Evolutionary conservation across 2,797 vertebrate species (phyloP), one percentile per base, ranked within the genome.

Genomic region (Glyptemys insculpta): DNA sequence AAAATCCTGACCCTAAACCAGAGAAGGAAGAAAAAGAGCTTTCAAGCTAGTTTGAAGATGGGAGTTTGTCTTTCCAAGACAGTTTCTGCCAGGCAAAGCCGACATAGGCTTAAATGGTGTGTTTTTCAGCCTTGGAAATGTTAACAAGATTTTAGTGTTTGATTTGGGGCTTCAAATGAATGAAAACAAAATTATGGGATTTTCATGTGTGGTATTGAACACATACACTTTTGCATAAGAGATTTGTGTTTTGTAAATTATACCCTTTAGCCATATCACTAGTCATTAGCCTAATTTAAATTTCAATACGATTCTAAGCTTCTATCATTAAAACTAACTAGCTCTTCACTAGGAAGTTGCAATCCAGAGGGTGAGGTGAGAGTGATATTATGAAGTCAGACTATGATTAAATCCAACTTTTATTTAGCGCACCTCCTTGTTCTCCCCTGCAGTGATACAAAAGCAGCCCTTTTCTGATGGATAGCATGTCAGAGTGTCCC

Each of bases 331-430:
- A 95, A 95, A 92, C 94, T 87, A 88, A 96, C 95, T 85, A 95
- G 93, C 93, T 95, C 89, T 92, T 81, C 31, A 18, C 93, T 95
- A 81, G 0, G 56, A 50, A 96, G 92, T 93, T 85, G 87, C 54
- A 81, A 87, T 68, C 95, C 44, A 81, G 53, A 52, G 56, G 74
- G 72, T 29, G 76, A 96, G 91, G 96, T 87, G 94, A 88, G 89
- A 83, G 83, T 72, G 92, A 76, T 87, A 86, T 81, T 87, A 44
- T 95, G 62, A 31, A 93, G 56, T 21, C 47, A 76, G 65, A 76
- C 95, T 86, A 78, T 97, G 97, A 98, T 98, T 98, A 98, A 98
- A 92, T 97, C 97, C 91, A 86, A 94, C 95, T 95, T 97, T 95
- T 80, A 90, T 79, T 91, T 92, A 16, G 59, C 19, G 10, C 81